Evolutionary conservation across 2,888 invertebrate genomes (phyloP), one percentile per base, ranked within the genome.

Genomic region (Pterobdella sp.): DNA sequence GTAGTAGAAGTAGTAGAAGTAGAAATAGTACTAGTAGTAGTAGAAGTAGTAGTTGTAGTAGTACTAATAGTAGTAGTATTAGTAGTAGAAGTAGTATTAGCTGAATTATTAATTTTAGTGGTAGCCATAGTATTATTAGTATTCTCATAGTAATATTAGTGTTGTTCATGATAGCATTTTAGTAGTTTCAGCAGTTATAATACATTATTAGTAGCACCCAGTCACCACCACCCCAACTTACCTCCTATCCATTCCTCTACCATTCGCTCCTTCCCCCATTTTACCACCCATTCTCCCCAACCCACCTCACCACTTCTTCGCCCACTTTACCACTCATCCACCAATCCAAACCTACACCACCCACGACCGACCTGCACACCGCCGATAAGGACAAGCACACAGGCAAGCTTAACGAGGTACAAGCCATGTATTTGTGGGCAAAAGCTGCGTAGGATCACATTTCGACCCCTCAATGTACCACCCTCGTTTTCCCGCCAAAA

Each of bases 351-450:
- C 29, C 14, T 14, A n/a, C n/a, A n/a, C n/a, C n/a, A n/a, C n/a
- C n/a, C n/a, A n/a, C n/a, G n/a, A 3, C 66, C 32, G 10, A 82
- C 82, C 80, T 84, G 80, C 1, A 86, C 85, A 2, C 87, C 87
- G 32, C 86, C 86, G 75, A 83, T 82, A 72, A 82, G 85, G 82
- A 80, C 88, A 32, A 93, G 85, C 32, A 90, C 88, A 18, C 93
- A 85, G n/a, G 93, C 91, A 74, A 94, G 84, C 85, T 94, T 94
- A 0, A 92, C 90, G 72, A 90, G 85, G 82, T 92, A 91, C 79
- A 94, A 86, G n/a, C 93, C 93, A 83, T 90, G 93, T 1, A 93
- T 88, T 89, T 84, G 84, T n/a, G 93, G 91, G 83, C 91, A 92
- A 76, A 93, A 88, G 71, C 91, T 90, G 74, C 88, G 86, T 60